These are phyloP conservation scores for Nematostella vectensis DNA, from an alignment of 92 coral and sea anemone species.

Conservation along the genomic window DNA sequence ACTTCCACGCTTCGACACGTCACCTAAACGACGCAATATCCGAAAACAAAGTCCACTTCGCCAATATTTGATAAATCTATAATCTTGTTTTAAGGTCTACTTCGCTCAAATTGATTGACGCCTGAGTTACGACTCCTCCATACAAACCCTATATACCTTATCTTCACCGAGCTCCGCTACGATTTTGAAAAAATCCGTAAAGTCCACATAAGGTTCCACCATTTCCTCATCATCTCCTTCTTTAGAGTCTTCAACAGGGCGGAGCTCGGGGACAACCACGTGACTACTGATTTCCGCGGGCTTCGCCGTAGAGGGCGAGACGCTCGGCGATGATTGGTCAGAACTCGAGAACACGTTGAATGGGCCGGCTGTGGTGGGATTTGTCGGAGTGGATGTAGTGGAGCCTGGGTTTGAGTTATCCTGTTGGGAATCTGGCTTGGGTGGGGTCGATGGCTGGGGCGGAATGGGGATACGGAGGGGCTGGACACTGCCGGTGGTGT, in stretches of 20 bases:
- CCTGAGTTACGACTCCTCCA: background rate
- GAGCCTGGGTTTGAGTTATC: conserved; percentile 46
- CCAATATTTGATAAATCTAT: too few species aligned
- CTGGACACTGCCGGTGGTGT: conserved; percentile 44
- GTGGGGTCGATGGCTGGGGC: conserved; percentile 12
- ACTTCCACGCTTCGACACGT: too few species aligned
- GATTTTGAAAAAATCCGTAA: conserved; percentile 46
- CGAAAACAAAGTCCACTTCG: too few species aligned
- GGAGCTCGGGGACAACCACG: background rate
- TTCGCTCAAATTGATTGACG: too few species aligned
- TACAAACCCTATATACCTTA: conserved; percentile 26
- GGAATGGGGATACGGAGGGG: conserved; percentile 51
- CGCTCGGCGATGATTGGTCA: conserved; percentile 47
- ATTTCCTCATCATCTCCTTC: conserved; percentile 4
- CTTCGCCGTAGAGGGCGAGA: conserved; percentile 43
- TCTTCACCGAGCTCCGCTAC: conserved; percentile 59
- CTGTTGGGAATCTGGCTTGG: conserved; percentile 7
- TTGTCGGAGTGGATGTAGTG: conserved; percentile 77
- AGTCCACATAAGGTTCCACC: conserved; percentile 77
- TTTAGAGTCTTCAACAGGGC: conserved; percentile 7
- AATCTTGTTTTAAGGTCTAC: too few species aligned
- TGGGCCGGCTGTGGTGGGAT: conserved; percentile 26
- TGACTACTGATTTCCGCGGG: conserved; percentile 20
- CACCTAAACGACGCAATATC: too few species aligned
- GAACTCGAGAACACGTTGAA: conserved; percentile 40